Evolutionary conservation across 2,888 invertebrate genomes (phyloP), one percentile per base, ranked within the genome.

Genomic region (Nymphalis c-album): DNA sequence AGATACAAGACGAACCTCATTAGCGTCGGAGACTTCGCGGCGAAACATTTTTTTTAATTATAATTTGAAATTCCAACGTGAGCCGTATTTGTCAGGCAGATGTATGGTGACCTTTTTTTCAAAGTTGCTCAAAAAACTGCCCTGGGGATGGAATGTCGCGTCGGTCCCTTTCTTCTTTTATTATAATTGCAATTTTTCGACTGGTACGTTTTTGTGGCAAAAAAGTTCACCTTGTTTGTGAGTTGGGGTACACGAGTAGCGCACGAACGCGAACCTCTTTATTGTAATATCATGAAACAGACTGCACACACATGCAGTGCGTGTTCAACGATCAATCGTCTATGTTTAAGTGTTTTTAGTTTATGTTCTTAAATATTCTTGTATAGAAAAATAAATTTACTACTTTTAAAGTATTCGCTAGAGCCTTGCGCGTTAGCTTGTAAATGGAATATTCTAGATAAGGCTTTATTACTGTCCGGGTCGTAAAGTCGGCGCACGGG

Each of bases 391-490:
- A 13, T 40, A 40, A 13, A 40, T 40, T 40, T 13, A 40, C 4
- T 40, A 20, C 6, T 51, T 22, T 51, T 5, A 51, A 51, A 20
- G 13, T 51, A 51, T 20, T 22, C 22, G 1, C n/a, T 31, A 26
- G 22, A 26, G n/a, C 59, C 53, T 46, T 59, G 64, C 63, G 64
- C 62, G 60, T 57, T 63, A 58, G 64, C 64, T 64, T 62, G 64
- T 70, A 71, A 71, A 74, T 74, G 69, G 64, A 71, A 70, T 74
- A 73, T 71, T 71, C 70, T 64, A 62, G 74, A 74, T 74, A 73
- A 74, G 70, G 61, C 64, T 71, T 74, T 71, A 74, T 66, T 69
- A 53, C 69, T 51, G 67, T 64, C 62, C 62, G 58, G 20, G 64
- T 66, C 67, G 71, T 69, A 70, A 69, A 67, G 51, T 61, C 60